A percentile compares a stretch with the other conserved stretches of the same genome.
Evolutionary conservation across 2,888 invertebrate species (phyloP).

Genomic region (Dolomedes plantarius): DNA sequence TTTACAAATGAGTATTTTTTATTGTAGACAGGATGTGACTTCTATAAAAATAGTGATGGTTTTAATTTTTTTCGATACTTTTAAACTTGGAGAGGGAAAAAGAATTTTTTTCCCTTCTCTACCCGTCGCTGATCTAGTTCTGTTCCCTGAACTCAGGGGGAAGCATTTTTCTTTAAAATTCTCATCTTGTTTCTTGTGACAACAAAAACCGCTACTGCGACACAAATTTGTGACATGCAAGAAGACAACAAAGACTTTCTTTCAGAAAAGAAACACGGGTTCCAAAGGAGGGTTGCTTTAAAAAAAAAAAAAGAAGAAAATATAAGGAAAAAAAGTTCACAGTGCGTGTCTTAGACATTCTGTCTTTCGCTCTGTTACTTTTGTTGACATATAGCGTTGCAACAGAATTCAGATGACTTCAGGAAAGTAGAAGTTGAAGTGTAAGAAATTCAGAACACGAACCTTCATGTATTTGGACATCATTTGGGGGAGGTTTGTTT

Average conservation of each 20-base stretch:
- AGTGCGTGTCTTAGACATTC: neutral
- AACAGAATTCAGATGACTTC: neutral
- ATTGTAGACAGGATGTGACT: too few species aligned
- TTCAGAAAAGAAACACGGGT: neutral
- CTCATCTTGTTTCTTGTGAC: neutral
- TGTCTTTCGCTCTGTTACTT: conserved; percentile 12
- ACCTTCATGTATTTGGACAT: neutral
- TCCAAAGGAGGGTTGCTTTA: neutral
- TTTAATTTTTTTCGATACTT: too few species aligned
- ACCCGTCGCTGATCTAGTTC: neutral
- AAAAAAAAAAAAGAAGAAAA: neutral
- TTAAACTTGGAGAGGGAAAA: too few species aligned
- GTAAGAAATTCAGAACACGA: too few species aligned
- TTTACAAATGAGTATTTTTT: too few species aligned
- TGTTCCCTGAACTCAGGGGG: neutral
- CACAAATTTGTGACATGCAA: conserved; percentile 8
- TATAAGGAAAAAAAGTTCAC: neutral
- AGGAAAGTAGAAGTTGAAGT: neutral
- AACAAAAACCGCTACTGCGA: conserved; percentile 14
- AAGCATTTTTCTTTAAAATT: conserved; percentile 8
- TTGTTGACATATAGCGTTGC: conserved; percentile 3
- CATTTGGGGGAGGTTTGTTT: neutral
- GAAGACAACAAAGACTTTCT: neutral
- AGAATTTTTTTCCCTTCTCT: neutral
- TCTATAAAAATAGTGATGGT: too few species aligned